These are phyloP conservation scores for Tonatia bakeri DNA, from an alignment of 2,113 vertebrate species.

Conservation along the genomic window DNA sequence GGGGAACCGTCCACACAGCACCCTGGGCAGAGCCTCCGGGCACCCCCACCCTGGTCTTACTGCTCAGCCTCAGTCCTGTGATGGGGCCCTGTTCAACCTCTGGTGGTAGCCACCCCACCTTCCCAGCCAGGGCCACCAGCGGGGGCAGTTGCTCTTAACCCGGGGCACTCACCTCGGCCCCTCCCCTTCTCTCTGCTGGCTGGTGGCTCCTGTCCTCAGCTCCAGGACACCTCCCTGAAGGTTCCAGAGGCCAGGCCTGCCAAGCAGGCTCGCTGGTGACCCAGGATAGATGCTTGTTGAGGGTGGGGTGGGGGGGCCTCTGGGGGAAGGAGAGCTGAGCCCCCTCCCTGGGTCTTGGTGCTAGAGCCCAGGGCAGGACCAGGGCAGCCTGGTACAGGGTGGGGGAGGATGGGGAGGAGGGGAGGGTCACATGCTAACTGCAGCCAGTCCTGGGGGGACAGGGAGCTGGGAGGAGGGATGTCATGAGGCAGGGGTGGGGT, in stretches of 20 bases:
- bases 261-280: neutral
- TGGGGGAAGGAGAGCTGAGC: rapidly evolving
- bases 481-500: neutral
- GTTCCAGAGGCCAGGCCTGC: rapidly evolving
- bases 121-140: neutral
- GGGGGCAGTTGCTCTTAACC: rapidly evolving
- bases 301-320: rapidly evolving
- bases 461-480: rapidly evolving
- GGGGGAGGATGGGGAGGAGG: neutral
- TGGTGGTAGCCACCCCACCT: rapidly evolving
- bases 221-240: neutral
- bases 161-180: rapidly evolving
- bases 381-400: neutral
- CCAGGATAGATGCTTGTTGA: rapidly evolving
- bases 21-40: neutral
- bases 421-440: neutral
- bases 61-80: rapidly evolving
- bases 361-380: neutral
- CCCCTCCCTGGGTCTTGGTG: neutral
- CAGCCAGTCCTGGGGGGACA: rapidly evolving
- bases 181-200: neutral
- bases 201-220: neutral
- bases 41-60: neutral
- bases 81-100: rapidly evolving
- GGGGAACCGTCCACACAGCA: too few species aligned